A percentile compares a stretch with the other conserved stretches of the same genome.
Evolutionary conservation across 2,797 vertebrate genomes (phyloP).

Genomic region (Chelon auratus): DNA sequence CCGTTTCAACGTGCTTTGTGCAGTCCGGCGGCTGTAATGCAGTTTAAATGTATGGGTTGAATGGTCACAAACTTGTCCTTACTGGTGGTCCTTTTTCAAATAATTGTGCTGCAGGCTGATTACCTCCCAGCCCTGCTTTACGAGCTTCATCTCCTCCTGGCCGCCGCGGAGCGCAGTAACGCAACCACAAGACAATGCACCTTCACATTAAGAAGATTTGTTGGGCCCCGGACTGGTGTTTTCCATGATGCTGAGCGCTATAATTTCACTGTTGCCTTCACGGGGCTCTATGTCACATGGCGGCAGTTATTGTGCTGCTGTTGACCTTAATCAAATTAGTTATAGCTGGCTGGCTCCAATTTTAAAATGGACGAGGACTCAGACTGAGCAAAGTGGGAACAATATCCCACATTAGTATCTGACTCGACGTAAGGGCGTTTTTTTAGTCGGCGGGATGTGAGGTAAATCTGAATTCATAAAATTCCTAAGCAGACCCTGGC

Average conservation of each 20-base stretch:
- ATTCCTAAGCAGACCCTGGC: constrained; percentile 73
- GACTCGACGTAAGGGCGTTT: constrained; percentile 40
- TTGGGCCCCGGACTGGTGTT: constrained; percentile 60
- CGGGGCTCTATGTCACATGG: constrained; percentile 52
- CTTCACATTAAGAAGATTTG: constrained; percentile 72
- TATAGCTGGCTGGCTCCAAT: constrained; percentile 67
- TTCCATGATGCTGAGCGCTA: constrained; percentile 69
- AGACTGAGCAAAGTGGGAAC: constrained; percentile 62
- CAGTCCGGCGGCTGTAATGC: too few species aligned
- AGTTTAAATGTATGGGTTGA: not conserved
- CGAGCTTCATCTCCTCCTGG: constrained; percentile 64
- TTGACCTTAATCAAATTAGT: constrained; percentile 81
- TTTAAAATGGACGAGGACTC: constrained; percentile 65
- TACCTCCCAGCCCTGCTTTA: constrained; percentile 58
- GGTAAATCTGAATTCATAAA: constrained; percentile 64
- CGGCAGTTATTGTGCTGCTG: constrained; percentile 68
- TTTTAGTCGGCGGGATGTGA: constrained; percentile 21
- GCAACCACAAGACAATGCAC: constrained; percentile 61
- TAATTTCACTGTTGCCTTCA: constrained; percentile 59
- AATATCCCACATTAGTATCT: constrained; percentile 64
- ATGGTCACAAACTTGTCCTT: not conserved
- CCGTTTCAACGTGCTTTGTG: too few species aligned
- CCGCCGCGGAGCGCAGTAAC: constrained; percentile 54
- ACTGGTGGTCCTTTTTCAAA: constrained; percentile 40
- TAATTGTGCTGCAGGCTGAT: constrained; percentile 52